phyloP scores from a whole-genome alignment of 2,113 vertebrate species.

The Zosterops japonicus region DNA sequence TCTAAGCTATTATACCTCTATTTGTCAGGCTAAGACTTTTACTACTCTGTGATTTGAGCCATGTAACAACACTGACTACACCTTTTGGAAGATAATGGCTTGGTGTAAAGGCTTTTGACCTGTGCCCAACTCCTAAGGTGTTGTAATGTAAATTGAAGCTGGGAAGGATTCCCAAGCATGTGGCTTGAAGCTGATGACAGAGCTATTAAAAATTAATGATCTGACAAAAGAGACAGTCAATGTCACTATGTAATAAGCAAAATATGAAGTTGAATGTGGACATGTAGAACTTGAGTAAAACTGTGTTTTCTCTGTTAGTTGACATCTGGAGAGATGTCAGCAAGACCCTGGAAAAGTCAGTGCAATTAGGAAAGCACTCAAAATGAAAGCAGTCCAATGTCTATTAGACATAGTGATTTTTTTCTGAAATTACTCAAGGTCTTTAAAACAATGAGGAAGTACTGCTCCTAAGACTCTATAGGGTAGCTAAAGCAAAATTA shows the following conservation, averaged over 20 bases:
- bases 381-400: neutral
- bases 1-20: neutral
- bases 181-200: conserved; percentile 3
- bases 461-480: neutral
- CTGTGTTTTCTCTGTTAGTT: neutral
- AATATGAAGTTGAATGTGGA: conserved; percentile 8
- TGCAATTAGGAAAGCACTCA: neutral
- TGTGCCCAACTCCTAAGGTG: neutral
- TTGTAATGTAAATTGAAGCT: neutral
- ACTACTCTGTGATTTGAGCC: neutral
- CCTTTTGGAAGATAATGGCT: neutral
- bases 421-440: neutral
- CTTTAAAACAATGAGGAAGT: neutral
- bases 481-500: neutral
- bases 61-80: neutral
- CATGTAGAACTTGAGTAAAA: neutral
- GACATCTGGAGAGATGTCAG: neutral
- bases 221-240: neutral
- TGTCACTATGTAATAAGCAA: neutral
- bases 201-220: conserved; percentile 29
- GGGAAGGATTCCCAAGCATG: neutral
- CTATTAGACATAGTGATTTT: neutral
- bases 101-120: neutral
- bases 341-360: conserved; percentile 8
- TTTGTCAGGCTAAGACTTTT: neutral